A percentile compares a stretch with the other conserved stretches of the same genome.
Conservation (phyloP, 2,113 vertebrate genomes). For the Pollimyrus isidori region DNA sequence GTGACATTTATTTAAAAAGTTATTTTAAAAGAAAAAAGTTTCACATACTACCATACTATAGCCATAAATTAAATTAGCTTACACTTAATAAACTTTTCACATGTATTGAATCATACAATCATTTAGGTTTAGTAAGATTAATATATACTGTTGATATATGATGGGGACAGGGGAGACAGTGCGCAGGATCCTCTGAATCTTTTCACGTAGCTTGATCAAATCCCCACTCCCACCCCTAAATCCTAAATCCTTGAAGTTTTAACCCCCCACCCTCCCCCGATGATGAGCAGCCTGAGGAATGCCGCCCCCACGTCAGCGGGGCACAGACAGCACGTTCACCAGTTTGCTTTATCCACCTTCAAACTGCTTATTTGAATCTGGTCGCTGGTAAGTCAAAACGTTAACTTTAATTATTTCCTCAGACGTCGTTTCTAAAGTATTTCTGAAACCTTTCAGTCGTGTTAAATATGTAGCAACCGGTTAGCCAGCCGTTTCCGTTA, state of each 20-base stretch:
- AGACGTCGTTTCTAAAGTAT: not conserved
- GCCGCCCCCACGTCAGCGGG: not conserved
- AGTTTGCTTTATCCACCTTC: not conserved
- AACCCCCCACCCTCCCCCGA: not conserved
- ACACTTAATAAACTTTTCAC: not conserved
- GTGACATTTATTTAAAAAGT: not conserved
- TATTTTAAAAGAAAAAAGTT: not conserved
- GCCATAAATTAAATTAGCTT: not conserved
- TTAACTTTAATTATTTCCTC: not conserved
- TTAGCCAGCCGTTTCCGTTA: conserved; percentile 5
- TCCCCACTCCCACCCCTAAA: not conserved
- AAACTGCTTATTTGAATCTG: not conserved
- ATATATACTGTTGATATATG: not conserved
- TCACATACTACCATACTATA: not conserved
- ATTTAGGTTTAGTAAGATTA: not conserved
- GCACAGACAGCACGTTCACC: not conserved
- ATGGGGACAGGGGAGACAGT: not conserved
- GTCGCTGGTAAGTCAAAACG: not conserved
- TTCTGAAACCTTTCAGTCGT: not conserved
- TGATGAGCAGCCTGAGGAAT: conserved; percentile 7
- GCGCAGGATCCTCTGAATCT: not conserved
- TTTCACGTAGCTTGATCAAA: not conserved
- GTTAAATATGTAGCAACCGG: not conserved
- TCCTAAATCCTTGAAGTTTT: not conserved
- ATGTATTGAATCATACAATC: not conserved